These are phyloP conservation scores for Cerceris rybyensis DNA, from an alignment of 2,888 invertebrate genomes.

Conservation along the genomic window DNA sequence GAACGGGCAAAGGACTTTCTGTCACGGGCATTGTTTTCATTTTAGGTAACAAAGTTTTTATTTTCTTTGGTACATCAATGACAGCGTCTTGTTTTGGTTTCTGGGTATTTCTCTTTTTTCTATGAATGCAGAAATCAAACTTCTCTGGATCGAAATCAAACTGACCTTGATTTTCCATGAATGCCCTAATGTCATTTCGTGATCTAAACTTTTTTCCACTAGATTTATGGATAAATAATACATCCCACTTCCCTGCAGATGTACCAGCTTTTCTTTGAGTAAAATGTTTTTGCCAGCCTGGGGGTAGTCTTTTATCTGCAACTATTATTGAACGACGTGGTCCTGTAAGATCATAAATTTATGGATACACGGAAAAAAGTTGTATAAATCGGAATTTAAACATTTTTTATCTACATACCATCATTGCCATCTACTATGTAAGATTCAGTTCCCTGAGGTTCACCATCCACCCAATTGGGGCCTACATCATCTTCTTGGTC, in stretches of 20 bases:
- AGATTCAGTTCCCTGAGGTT: conserved; percentile 78
- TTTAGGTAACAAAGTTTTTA: conserved; percentile 79
- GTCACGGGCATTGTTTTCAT: conserved; percentile 62
- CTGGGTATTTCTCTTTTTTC: conserved; percentile 76
- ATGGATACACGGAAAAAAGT: background rate
- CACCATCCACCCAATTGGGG: conserved; percentile 79
- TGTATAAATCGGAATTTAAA: background rate
- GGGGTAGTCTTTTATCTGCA: conserved; percentile 88
- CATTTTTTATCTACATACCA: conserved; percentile 58
- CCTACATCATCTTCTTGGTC: conserved; percentile 74
- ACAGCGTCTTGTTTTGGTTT: conserved; percentile 65
- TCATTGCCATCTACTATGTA: conserved; percentile 79
- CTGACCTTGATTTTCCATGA: conserved; percentile 81
- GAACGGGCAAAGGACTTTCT: conserved; percentile 50
- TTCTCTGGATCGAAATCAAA: conserved; percentile 83
- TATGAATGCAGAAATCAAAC: conserved; percentile 85
- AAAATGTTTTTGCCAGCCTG: conserved; percentile 91
- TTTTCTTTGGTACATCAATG: conserved; percentile 73
- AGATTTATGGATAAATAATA: conserved; percentile 87
- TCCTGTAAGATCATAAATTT: conserved; percentile 62
- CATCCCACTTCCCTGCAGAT: conserved; percentile 92
- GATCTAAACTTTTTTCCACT: conserved; percentile 85
- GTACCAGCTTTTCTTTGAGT: conserved; percentile 86
- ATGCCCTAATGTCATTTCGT: conserved; percentile 84
- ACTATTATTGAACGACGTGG: conserved; percentile 85